Evolutionary conservation across 1,140 invertebrate genomes (phyloP).

Genomic region (Elymnias hypermnestra): DNA sequence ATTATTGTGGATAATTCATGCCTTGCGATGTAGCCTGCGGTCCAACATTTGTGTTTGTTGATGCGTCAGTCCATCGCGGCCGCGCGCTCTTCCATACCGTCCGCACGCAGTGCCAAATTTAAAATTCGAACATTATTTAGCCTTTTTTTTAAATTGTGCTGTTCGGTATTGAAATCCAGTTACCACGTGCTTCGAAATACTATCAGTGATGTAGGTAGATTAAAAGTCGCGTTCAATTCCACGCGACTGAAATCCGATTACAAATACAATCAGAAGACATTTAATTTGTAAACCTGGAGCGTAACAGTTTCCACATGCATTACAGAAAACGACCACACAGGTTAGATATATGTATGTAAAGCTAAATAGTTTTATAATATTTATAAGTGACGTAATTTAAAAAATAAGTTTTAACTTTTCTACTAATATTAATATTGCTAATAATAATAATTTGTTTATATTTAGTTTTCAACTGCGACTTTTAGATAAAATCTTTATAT

Average conservation of each 20-base stretch:
- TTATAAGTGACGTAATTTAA: too few relatives aligned
- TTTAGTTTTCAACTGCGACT: too few relatives aligned
- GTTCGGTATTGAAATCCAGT: constrained; percentile 8
- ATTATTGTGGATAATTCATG: constrained; percentile 56
- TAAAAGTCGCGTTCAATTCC: constrained; percentile 26
- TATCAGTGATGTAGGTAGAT: constrained; percentile 38
- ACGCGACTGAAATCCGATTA: constrained; percentile 26
- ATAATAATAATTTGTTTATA: too few relatives aligned
- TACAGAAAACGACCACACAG: constrained; percentile 71
- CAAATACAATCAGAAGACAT: constrained; percentile 7
- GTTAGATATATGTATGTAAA: constrained; percentile 28
- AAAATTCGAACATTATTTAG: not conserved
- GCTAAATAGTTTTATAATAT: too few relatives aligned
- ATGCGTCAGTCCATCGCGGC: constrained; percentile 56
- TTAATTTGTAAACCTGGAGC: constrained; percentile 62
- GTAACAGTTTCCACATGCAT: constrained; percentile 66
- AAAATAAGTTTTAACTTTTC: too few relatives aligned
- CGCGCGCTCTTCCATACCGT: constrained; percentile 31
- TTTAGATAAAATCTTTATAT: too few relatives aligned
- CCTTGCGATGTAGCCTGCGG: constrained; percentile 30
- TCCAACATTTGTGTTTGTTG: constrained; percentile 31
- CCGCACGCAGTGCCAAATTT: constrained; percentile 14
- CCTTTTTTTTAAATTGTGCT: constrained; percentile 6
- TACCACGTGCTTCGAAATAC: constrained; percentile 21
- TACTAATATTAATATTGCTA: too few relatives aligned